Base-by-base conservation (phyloP, 1,140 invertebrate genomes). In the Drosophila pseudoananassae region DNA sequence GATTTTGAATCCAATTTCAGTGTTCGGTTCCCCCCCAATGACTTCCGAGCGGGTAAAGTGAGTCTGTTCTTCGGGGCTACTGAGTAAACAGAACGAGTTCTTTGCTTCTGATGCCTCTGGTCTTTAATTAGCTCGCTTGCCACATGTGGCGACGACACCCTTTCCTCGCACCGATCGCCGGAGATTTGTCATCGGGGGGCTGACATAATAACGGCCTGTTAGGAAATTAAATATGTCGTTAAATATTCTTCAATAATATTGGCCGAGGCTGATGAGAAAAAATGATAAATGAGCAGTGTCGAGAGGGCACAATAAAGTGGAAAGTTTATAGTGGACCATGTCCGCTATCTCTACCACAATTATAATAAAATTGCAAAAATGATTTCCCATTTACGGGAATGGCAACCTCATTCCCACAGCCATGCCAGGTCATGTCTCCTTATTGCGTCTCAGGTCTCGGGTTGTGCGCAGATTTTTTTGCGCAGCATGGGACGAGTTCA, bases 101-200 rank as follows among this genome's bases (percentile, higher is more conserved):
- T 55, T 38, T 40, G 14, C 38, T 59, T 50, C 57, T 50, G 58
- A 31, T 40, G 36, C 46, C 33, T 27, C 6, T 7, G 53, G 73
- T 65, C 80, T 83, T 83, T 83, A 76, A 83, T 83, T 83, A 83
- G 76, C 80, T 72, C 54, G 53, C 46, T 84, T 70, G 72, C 80
- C 80, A 76, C 80, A 83, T 79, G 80, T 76, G 69, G 49, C 40
- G 46, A n/a, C 54, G 36, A 27, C 54, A 63, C 47, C 47, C 36
- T 52, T 63, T 46, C 8, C 50, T 10, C 12, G n/a, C 49, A 8
- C 31, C n/a, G 63, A 69, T 69, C 29, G 23, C 31, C 9, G 61
- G 50, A 68, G 65, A 69, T 69, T 69, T 69, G 63, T 69, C 65
- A 69, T 40, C 50, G 31, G 7, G 40, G 25, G 23, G 60, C 78